Percentiles rank a stretch among this genome's conserved stretches.
Conservation (phyloP, 1,140 invertebrate genomes). For the Matsumurasca onukii region DNA sequence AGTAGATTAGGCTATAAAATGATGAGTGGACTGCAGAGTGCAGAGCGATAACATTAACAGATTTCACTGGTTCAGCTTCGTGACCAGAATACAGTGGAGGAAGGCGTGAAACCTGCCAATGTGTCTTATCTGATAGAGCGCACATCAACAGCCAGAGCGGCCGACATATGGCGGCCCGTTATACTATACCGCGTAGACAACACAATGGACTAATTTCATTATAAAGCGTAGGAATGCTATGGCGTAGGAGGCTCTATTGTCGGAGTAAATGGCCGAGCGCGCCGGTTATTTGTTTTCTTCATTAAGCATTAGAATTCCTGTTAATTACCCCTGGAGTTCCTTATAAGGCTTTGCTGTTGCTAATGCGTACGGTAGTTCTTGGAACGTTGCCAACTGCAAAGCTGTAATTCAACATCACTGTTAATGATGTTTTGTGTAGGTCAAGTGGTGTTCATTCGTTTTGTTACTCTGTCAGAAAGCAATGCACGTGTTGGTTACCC, state of each 20-base stretch:
- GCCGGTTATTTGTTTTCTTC: neutral
- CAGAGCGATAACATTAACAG: neutral
- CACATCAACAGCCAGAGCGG: neutral
- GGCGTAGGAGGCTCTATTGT: neutral
- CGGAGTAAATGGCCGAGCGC: neutral
- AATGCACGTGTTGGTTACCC: too few species aligned
- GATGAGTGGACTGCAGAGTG: neutral
- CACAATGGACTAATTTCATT: conserved; percentile 1
- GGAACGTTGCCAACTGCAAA: too few species aligned
- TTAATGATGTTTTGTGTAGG: too few species aligned
- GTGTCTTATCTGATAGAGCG: neutral
- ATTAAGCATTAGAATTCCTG: too few species aligned
- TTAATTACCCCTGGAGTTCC: too few species aligned
- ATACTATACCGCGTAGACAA: neutral
- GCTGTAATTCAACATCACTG: too few species aligned
- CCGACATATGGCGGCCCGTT: neutral
- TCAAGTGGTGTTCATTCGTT: too few species aligned
- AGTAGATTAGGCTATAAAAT: neutral
- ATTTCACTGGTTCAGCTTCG: neutral
- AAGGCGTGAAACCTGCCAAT: neutral
- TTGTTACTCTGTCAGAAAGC: too few species aligned
- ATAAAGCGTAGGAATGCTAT: neutral
- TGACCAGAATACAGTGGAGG: neutral
- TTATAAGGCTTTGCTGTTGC: too few species aligned
- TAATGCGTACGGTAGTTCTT: too few species aligned